A percentile compares a stretch with the other conserved stretches of the same genome.
phyloP scores from a whole-genome alignment of 2,797 vertebrate genomes.

The Schizothorax lantsangensis region DNA sequence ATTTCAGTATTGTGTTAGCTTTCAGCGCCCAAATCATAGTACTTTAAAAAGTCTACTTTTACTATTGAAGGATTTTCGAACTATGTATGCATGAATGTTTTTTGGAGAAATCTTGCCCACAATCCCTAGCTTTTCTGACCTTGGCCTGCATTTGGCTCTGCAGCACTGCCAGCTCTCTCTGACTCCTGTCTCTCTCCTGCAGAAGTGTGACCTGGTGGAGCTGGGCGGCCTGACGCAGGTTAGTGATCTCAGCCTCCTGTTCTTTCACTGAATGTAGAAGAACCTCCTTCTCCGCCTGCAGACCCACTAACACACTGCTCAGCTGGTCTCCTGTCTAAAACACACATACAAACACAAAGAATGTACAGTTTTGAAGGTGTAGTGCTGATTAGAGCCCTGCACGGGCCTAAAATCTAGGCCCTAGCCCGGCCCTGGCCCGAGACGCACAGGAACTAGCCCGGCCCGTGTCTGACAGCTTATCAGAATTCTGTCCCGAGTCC shows the following conservation, averaged over 20 bases:
- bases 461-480: too few species aligned
- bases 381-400: not conserved
- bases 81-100: not conserved
- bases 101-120: not conserved
- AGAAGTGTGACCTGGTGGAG: conserved; percentile 75
- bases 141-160: conserved; percentile 77
- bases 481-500: too few species aligned
- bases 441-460: too few species aligned
- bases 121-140: conserved; percentile 67
- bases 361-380: not conserved
- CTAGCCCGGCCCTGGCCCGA: too few species aligned
- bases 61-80: not conserved
- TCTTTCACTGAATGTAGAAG: conserved; percentile 70
- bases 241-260: conserved; percentile 74
- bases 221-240: conserved; percentile 77
- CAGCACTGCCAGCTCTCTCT: conserved; percentile 67
- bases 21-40: not conserved
- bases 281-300: conserved; percentile 81
- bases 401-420: too few species aligned
- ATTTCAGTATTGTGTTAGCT: not conserved
- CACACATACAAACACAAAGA: not conserved
- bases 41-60: not conserved
- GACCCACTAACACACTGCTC: conserved; percentile 68
- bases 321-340: conserved; percentile 78
- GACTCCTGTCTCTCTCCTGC: conserved; percentile 74